Evolutionary conservation across 2,113 vertebrate species (phyloP).

Genomic region (Promerops cafer): DNA sequence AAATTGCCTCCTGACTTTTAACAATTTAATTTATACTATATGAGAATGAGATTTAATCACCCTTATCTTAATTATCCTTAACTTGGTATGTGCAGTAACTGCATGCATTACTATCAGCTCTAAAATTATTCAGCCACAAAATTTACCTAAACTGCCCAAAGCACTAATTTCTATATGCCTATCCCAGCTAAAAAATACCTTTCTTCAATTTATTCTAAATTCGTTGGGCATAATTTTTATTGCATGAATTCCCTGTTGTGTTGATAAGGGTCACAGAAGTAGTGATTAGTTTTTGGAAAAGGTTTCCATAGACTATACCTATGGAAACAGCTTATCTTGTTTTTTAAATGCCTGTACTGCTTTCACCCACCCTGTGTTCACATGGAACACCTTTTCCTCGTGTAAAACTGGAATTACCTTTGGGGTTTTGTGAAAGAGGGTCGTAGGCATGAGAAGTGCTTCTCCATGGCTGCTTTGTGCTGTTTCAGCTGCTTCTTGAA

Average conservation of each 20-base stretch:
- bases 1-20: neutral
- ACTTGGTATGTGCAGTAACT: neutral
- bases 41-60: neutral
- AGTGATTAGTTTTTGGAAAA: neutral
- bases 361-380: neutral
- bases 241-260: neutral
- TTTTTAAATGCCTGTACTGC: neutral
- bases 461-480: neutral
- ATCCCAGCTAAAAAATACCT: neutral
- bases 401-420: neutral
- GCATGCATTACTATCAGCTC: neutral
- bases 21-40: neutral
- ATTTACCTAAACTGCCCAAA: neutral
- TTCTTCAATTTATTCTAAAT: neutral
- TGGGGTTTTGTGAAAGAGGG: neutral
- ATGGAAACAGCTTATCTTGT: neutral
- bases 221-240: neutral
- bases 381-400: neutral
- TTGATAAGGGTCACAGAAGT: neutral
- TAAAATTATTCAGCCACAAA: slow-evolving; percentile 29
- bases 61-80: slow-evolving; percentile 25
- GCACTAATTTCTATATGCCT: neutral
- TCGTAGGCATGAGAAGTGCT: neutral
- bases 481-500: neutral
- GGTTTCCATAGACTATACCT: neutral